Evolutionary conservation across 2,113 vertebrate genomes (phyloP).

Genomic region (Petromus typicus): DNA sequence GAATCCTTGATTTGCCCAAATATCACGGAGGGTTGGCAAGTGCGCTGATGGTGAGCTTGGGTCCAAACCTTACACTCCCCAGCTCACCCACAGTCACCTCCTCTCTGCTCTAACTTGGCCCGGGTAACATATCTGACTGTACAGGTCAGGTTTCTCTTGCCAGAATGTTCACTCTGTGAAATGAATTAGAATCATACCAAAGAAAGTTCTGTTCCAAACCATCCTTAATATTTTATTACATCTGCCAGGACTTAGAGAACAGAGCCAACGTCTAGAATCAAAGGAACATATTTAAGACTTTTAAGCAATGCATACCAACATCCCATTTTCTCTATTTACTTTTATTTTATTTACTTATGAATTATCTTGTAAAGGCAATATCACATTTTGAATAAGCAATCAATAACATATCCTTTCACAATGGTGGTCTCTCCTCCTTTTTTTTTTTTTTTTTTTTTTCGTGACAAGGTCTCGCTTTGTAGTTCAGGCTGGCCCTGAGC

Average conservation of each 20-base stretch:
- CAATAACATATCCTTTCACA: neutral
- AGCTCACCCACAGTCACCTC: neutral
- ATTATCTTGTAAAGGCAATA: conserved; percentile 17
- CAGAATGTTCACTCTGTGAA: conserved; percentile 44
- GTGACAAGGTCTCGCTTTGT: no score
- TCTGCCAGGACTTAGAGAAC: conserved; percentile 2
- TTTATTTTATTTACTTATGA: neutral
- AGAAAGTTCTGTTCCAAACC: conserved; percentile 41
- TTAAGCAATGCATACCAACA: neutral
- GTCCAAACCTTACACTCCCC: neutral
- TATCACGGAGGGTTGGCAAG: neutral
- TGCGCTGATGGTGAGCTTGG: neutral
- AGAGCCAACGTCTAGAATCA: conserved; percentile 48
- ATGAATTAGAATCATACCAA: conserved; percentile 49
- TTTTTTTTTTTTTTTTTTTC: no score
- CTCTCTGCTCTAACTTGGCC: neutral
- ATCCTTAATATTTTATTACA: conserved; percentile 45
- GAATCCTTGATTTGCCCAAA: neutral
- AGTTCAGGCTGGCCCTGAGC: no score
- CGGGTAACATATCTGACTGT: neutral
- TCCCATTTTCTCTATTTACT: neutral
- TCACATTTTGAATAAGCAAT: neutral
- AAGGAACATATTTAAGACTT: conserved; percentile 11
- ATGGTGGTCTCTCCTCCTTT: neutral
- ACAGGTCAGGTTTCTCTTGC: conserved; percentile 2